Evolutionary conservation across 2,797 vertebrate genomes (phyloP).

Genomic region (Pipistrellus kuhlii): DNA sequence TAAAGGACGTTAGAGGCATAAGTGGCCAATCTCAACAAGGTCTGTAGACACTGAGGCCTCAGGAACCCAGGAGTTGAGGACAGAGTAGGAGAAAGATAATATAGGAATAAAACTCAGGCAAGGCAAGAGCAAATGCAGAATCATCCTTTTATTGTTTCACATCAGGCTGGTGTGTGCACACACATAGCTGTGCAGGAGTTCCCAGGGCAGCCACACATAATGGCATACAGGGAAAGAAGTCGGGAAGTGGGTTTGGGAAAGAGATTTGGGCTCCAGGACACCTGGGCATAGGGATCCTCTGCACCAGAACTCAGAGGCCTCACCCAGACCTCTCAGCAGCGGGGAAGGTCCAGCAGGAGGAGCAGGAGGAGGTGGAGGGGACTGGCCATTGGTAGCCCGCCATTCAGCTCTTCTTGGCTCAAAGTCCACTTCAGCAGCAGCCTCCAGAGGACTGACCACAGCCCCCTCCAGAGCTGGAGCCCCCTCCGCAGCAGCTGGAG

Average conservation of each 20-base stretch:
- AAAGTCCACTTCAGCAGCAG: conserved; percentile 55
- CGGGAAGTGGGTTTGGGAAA: background rate
- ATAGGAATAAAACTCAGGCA: background rate
- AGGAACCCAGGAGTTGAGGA: background rate
- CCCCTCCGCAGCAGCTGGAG: background rate
- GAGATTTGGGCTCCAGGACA: background rate
- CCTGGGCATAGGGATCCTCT: background rate
- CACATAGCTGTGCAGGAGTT: background rate
- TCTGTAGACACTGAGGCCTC: background rate
- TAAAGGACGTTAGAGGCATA: background rate
- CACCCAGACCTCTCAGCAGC: background rate
- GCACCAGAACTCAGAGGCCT: background rate
- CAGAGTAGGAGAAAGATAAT: background rate
- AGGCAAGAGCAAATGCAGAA: background rate
- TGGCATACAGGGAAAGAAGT: background rate
- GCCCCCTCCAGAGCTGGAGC: background rate
- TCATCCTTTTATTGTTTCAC: conserved; percentile 26
- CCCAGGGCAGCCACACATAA: background rate
- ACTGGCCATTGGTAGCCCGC: too few relatives aligned
- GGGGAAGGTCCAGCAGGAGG: background rate
- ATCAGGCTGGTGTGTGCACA: background rate
- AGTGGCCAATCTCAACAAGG: background rate
- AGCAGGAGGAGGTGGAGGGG: background rate
- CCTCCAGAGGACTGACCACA: background rate
- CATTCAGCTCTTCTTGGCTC: background rate